A percentile compares a stretch with the other conserved stretches of the same genome.
Conservation (phyloP, 2,797 vertebrate genomes). For the Poeciliopsis presidionis region DNA sequence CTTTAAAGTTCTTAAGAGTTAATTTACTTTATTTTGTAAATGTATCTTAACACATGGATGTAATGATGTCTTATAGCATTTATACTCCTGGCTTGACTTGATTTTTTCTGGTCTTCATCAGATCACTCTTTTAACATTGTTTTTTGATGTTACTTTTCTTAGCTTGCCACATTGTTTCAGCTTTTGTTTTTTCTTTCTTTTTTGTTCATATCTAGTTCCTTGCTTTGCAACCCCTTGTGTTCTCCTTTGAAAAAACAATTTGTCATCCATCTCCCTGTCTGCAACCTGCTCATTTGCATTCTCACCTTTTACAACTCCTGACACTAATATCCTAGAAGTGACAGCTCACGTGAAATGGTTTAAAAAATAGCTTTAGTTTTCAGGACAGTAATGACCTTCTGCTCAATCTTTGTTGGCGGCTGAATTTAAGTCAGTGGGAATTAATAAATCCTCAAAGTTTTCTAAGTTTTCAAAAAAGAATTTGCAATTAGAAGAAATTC, state of each 20-base stretch:
- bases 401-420: neutral
- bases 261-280: neutral
- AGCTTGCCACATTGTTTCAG: neutral
- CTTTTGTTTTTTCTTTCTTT: neutral
- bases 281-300: neutral
- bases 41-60: neutral
- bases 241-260: neutral
- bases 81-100: neutral
- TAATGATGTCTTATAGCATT: neutral
- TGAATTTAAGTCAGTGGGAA: slow-evolving; percentile 8
- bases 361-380: slow-evolving; percentile 12
- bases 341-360: slow-evolving; percentile 10
- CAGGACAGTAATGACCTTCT: slow-evolving; percentile 8
- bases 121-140: neutral
- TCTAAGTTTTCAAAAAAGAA: slow-evolving; percentile 16
- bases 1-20: neutral
- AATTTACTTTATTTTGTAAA: neutral
- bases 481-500: slow-evolving; percentile 14
- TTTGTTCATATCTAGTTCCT: neutral
- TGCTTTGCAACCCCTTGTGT: neutral
- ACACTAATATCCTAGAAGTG: slow-evolving; percentile 23
- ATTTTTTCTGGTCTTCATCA: neutral
- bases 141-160: neutral
- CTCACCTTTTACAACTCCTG: slow-evolving; percentile 1
- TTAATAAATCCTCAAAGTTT: slow-evolving; percentile 10